Conservation (phyloP, 2,113 vertebrate genomes). For the Pithys albifrons region DNA sequence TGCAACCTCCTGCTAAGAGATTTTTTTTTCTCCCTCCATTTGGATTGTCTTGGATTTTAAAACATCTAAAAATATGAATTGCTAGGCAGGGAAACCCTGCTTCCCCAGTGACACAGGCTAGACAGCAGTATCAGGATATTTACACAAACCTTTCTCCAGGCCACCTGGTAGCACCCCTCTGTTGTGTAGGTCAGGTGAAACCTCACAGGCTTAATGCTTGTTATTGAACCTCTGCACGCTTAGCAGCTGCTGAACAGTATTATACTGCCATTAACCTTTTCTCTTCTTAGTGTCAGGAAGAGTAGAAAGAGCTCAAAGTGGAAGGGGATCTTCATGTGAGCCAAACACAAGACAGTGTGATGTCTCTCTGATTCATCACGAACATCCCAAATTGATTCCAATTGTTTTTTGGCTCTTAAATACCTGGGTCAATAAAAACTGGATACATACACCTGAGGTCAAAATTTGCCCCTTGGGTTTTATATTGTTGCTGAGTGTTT, state of each 20-base stretch:
- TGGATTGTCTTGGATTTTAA: neutral
- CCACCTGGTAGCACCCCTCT: neutral
- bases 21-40: neutral
- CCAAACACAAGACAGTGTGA: neutral
- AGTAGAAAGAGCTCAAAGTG: neutral
- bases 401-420: neutral
- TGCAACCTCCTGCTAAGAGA: neutral
- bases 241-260: neutral
- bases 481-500: neutral
- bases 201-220: neutral
- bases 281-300: neutral
- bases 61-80: neutral
- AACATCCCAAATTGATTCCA: neutral
- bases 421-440: neutral
- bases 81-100: neutral
- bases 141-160: neutral
- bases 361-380: neutral
- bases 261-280: neutral
- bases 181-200: neutral
- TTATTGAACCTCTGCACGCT: neutral
- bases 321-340: fast-evolving
- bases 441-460: neutral
- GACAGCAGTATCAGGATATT: neutral
- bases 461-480: neutral
- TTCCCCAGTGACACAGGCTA: neutral